phyloP scores from a whole-genome alignment of 2,888 invertebrate species.

The Cecidostiba fungosa region DNA sequence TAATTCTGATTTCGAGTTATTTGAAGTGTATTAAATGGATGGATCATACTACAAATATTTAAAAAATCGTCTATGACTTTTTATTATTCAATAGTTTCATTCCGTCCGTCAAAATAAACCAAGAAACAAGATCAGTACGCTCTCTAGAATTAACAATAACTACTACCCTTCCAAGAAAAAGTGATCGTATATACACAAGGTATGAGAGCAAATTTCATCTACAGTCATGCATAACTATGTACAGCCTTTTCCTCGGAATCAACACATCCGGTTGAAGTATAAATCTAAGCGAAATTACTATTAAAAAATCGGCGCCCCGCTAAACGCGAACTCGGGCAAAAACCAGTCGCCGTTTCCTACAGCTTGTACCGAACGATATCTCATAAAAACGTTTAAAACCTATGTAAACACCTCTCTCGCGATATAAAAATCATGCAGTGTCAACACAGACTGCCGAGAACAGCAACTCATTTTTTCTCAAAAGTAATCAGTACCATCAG shows the following conservation, averaged over 20 bases:
- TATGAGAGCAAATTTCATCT: constrained; percentile 25
- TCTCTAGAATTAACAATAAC: neutral
- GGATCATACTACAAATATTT: neutral
- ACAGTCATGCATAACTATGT: constrained; percentile 33
- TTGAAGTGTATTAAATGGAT: neutral
- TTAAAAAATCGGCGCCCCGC: constrained; percentile 3
- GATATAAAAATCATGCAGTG: constrained; percentile 27
- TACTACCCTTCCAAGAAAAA: constrained; percentile 23
- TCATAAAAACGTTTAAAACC: neutral
- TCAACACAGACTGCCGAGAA: neutral
- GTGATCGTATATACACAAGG: neutral
- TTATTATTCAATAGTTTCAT: neutral
- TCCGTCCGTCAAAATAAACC: neutral
- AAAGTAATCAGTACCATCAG: neutral
- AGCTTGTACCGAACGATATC: neutral
- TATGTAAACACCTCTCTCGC: neutral
- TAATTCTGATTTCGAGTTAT: constrained; percentile 8
- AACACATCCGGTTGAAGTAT: neutral
- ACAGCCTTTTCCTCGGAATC: constrained; percentile 24
- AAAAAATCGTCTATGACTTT: neutral
- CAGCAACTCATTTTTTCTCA: neutral
- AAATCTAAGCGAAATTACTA: constrained; percentile 25
- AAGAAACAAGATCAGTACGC: constrained; percentile 18
- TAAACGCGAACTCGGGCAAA: constrained; percentile 1
- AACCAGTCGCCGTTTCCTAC: constrained; percentile 19